Percentiles rank a stretch among this genome's conserved stretches.
Conservation (phyloP, 2,113 vertebrate genomes). For the Hemiprocne comata region DNA sequence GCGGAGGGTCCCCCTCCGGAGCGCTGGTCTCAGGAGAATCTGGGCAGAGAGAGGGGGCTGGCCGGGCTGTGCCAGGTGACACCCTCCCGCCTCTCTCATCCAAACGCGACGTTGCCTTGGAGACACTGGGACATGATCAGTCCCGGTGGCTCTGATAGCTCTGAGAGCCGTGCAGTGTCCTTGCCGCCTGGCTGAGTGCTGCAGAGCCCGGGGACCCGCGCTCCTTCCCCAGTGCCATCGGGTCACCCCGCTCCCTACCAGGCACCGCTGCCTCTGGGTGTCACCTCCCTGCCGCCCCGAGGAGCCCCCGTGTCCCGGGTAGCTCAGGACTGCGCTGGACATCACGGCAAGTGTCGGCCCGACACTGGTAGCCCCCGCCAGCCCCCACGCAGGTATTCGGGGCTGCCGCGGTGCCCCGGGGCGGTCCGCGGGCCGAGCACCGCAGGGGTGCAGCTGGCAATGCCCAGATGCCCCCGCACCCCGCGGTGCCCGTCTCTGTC, state of each 20-base stretch:
- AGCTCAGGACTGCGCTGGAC: not conserved
- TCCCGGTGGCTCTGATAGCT: not conserved
- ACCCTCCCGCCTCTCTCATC: not conserved
- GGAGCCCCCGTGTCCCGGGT: accelerated
- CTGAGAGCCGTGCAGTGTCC: accelerated
- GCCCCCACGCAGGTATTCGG: not conserved
- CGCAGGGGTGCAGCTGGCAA: not conserved
- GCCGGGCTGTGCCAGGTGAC: not conserved
- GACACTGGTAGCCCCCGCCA: accelerated
- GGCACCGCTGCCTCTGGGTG: accelerated
- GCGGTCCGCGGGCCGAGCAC: too few species aligned
- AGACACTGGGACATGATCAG: not conserved
- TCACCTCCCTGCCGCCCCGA: not conserved
- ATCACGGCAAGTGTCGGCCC: accelerated
- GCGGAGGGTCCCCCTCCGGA: not conserved
- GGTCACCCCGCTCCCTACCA: not conserved
- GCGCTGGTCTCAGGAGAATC: accelerated
- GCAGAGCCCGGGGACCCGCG: not conserved
- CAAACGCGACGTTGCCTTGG: not conserved
- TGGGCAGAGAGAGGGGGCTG: not conserved
- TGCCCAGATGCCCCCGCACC: not conserved
- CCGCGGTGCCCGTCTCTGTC: not conserved
- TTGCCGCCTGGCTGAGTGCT: not conserved
- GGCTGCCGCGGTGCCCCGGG: not conserved
- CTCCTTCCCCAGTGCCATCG: not conserved